Percentiles rank a stretch among this genome's conserved stretches.
Conservation (phyloP, 2,113 vertebrate genomes). For the Thalassarche chlororhynchos region DNA sequence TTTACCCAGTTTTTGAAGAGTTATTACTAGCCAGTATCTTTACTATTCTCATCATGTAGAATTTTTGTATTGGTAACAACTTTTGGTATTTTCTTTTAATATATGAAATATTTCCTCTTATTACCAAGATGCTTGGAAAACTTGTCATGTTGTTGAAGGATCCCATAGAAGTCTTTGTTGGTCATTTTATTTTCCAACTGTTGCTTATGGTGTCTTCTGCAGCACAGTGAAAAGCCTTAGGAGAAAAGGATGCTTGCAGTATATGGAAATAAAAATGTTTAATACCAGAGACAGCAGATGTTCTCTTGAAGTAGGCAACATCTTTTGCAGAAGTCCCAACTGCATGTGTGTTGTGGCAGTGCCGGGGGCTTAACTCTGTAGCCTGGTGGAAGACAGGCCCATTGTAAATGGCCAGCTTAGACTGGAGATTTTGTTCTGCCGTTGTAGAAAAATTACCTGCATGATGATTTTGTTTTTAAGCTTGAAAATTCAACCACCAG, state of each 20-base stretch:
- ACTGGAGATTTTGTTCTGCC: not conserved
- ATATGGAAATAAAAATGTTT: not conserved
- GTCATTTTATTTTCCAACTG: not conserved
- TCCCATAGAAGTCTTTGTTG: not conserved
- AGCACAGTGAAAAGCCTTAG: not conserved
- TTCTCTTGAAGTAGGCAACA: not conserved
- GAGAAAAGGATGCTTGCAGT: not conserved
- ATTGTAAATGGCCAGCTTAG: not conserved
- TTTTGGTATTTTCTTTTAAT: not conserved
- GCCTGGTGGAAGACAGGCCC: not conserved
- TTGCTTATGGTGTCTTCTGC: not conserved
- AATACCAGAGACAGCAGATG: not conserved
- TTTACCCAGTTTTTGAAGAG: not conserved
- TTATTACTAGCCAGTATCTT: not conserved
- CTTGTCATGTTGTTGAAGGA: not conserved
- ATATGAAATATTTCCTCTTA: not conserved
- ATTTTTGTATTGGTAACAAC: not conserved
- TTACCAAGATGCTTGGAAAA: not conserved
- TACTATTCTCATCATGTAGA: not conserved
- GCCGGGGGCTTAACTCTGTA: not conserved
- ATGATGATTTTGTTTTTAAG: not conserved
- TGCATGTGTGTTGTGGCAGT: rapidly evolving
- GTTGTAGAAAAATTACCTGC: not conserved
- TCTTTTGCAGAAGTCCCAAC: not conserved
- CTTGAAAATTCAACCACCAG: not conserved